A percentile compares a stretch with the other conserved stretches of the same genome.
These are phyloP conservation scores for Squalus acanthias DNA, from an alignment of 2,797 vertebrate genomes.

Conservation along the genomic window DNA sequence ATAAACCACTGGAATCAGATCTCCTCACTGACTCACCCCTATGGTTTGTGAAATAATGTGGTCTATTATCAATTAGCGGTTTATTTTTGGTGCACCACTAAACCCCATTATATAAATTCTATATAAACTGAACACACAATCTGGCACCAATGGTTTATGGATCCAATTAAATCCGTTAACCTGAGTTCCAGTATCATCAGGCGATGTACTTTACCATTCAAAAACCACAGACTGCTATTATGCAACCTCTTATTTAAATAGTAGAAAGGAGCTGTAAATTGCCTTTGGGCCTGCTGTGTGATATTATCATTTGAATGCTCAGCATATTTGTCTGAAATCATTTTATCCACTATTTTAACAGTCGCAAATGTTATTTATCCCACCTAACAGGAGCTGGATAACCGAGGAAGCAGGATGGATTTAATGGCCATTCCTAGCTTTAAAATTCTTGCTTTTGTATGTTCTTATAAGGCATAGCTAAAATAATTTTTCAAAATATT, in stretches of 20 bases:
- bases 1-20: background rate
- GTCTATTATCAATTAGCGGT: background rate
- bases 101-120: background rate
- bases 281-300: background rate
- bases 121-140: background rate
- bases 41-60: background rate
- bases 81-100: background rate
- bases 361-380: background rate
- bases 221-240: background rate
- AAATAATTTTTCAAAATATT: background rate
- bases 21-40: background rate
- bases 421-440: background rate
- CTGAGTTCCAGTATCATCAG: background rate
- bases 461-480: background rate
- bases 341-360: background rate
- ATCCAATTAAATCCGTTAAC: background rate
- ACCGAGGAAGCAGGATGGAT: background rate
- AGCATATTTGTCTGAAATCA: background rate
- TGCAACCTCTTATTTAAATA: background rate
- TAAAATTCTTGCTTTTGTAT: background rate
- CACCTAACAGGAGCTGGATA: background rate
- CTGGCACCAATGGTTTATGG: background rate
- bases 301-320: slow-evolving; percentile 10
- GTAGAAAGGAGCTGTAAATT: background rate
- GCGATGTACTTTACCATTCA: background rate